Conservation (phyloP, 2,888 invertebrate genomes). For the Hypsopygia costalis region DNA sequence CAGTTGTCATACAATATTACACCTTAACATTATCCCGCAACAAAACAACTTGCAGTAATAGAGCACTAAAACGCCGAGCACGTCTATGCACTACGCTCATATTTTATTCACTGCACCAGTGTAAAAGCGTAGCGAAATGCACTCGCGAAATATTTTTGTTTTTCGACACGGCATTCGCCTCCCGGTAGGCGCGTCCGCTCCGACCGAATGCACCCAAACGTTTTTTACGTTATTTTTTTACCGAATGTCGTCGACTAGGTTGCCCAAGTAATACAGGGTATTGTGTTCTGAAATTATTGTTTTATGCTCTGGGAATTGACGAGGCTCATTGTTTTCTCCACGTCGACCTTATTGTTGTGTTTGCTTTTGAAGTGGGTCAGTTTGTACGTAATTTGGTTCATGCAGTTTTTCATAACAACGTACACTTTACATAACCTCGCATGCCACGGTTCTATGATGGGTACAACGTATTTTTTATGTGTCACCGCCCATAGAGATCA, state of each 20-base stretch:
- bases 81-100: slow-evolving; percentile 32
- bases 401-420: too few species aligned
- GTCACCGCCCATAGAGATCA: too few species aligned
- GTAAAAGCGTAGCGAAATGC: slow-evolving; percentile 9
- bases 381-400: background rate
- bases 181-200: slow-evolving; percentile 4
- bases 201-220: background rate
- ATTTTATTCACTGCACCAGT: slow-evolving; percentile 38
- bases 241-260: background rate
- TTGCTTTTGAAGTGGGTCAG: background rate
- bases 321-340: background rate
- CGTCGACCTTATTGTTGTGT: background rate
- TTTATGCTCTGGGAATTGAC: background rate
- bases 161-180: background rate
- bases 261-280: background rate
- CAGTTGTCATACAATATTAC: background rate
- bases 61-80: background rate
- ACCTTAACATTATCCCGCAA: background rate
- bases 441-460: too few species aligned
- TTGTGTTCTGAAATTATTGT: background rate
- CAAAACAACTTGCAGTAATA: background rate
- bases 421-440: too few species aligned
- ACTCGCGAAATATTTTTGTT: slow-evolving; percentile 9
- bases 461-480: too few species aligned
- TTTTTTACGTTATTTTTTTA: background rate